phyloP scores from a whole-genome alignment of 2,888 invertebrate genomes.

The Lepeophtheirus nordmannii region DNA sequence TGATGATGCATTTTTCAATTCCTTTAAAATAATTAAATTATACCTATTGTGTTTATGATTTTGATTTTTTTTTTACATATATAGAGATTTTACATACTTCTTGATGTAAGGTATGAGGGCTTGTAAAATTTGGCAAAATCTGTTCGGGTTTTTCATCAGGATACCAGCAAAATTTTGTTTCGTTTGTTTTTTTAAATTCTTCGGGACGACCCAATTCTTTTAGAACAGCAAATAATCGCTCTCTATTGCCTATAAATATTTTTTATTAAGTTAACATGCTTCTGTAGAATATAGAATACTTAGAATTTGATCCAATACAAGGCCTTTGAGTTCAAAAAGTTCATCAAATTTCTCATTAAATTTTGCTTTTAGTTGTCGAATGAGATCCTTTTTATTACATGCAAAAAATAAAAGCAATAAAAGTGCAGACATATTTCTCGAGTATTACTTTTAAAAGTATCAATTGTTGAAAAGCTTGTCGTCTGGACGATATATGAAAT shows the following conservation, averaged over 20 bases:
- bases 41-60: too few relatives aligned
- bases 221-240: not conserved
- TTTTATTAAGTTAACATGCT: too few relatives aligned
- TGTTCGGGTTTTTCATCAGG: slow-evolving; percentile 6
- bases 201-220: not conserved
- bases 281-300: not conserved
- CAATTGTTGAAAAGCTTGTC: not conserved
- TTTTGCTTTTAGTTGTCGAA: not conserved
- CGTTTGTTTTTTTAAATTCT: not conserved
- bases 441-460: slow-evolving; percentile 1
- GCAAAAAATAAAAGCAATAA: too few relatives aligned
- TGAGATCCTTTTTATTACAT: not conserved
- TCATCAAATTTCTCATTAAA: slow-evolving; percentile 18
- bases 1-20: not conserved
- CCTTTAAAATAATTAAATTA: not conserved
- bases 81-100: too few relatives aligned
- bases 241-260: not conserved
- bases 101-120: not conserved
- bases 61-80: too few relatives aligned
- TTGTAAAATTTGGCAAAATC: slow-evolving; percentile 4
- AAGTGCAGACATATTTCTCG: too few relatives aligned
- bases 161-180: not conserved
- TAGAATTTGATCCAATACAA: not conserved
- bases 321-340: slow-evolving; percentile 1
- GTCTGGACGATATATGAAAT: slow-evolving; percentile 5